These are phyloP conservation scores for Stenodema calcarata DNA, from an alignment of 2,888 invertebrate genomes.

Conservation along the genomic window DNA sequence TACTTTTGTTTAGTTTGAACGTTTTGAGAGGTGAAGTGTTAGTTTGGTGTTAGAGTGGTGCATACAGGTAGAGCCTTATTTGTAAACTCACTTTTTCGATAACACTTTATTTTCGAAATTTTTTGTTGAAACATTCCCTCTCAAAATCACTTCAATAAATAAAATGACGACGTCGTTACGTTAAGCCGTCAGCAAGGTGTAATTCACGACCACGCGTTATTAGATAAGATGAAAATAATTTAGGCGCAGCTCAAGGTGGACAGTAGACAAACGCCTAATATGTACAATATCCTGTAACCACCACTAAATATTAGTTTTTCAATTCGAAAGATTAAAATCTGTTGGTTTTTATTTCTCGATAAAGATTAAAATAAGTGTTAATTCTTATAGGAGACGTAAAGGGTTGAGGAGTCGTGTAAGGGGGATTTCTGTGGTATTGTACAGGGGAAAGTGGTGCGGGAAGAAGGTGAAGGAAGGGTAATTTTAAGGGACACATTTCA, in stretches of 20 bases:
- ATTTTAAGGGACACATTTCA: not conserved
- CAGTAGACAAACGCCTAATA: not conserved
- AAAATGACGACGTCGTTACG: not conserved
- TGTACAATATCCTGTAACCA: conserved; percentile 6
- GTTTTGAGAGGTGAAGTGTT: not conserved
- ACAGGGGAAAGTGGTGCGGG: not conserved
- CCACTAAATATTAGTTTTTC: not conserved
- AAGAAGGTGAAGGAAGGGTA: not conserved
- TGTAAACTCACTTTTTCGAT: not conserved
- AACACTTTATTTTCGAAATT: not conserved
- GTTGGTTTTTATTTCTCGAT: not conserved
- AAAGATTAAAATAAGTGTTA: not conserved
- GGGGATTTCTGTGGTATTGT: not conserved
- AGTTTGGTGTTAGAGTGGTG: no score
- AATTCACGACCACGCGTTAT: not conserved
- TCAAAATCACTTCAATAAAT: not conserved
- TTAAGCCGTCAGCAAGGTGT: not conserved
- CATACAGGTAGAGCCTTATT: conserved; percentile 10
- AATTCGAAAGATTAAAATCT: not conserved
- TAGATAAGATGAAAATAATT: no score
- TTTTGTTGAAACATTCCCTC: not conserved
- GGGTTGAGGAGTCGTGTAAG: not conserved
- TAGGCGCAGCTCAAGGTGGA: not conserved
- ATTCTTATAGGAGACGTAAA: not conserved
- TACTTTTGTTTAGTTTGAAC: not conserved